These are phyloP conservation scores for Daphoenositta chrysoptera DNA, from an alignment of 2,113 vertebrate genomes.

Conservation along the genomic window DNA sequence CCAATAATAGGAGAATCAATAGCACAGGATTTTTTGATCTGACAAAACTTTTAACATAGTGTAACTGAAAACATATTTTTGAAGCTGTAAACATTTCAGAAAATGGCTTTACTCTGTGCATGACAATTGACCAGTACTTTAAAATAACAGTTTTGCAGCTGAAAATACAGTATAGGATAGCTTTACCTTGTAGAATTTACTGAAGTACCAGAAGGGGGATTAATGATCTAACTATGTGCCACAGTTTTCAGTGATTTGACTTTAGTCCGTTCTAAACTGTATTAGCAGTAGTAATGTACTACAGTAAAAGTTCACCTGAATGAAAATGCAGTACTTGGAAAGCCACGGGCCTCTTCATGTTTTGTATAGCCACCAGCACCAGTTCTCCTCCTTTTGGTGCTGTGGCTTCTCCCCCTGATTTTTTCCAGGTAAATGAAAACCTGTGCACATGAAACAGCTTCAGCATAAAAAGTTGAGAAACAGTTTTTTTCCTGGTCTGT, in stretches of 20 bases:
- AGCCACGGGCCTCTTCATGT: neutral
- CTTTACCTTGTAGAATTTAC: neutral
- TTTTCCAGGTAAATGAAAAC: neutral
- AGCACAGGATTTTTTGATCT: neutral
- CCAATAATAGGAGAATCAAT: neutral
- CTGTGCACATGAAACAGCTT: neutral
- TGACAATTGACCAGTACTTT: neutral
- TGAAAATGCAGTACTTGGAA: neutral
- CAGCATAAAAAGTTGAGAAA: neutral
- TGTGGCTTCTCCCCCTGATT: neutral
- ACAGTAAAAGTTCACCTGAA: neutral
- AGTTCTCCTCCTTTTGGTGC: neutral
- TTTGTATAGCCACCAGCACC: neutral
- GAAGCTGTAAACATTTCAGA: neutral
- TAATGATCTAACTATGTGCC: neutral
- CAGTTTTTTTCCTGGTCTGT: neutral
- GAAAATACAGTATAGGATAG: neutral
- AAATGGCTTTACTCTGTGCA: neutral
- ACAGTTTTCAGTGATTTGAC: neutral
- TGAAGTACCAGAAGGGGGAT: neutral
- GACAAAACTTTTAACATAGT: neutral
- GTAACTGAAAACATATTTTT: neutral
- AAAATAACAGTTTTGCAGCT: neutral
- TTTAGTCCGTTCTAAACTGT: neutral
- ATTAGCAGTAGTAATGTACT: neutral